Percentiles rank a stretch among this genome's conserved stretches.
phyloP scores from a whole-genome alignment of 1,140 invertebrate genomes.

The Brachionus manjavacas region DNA sequence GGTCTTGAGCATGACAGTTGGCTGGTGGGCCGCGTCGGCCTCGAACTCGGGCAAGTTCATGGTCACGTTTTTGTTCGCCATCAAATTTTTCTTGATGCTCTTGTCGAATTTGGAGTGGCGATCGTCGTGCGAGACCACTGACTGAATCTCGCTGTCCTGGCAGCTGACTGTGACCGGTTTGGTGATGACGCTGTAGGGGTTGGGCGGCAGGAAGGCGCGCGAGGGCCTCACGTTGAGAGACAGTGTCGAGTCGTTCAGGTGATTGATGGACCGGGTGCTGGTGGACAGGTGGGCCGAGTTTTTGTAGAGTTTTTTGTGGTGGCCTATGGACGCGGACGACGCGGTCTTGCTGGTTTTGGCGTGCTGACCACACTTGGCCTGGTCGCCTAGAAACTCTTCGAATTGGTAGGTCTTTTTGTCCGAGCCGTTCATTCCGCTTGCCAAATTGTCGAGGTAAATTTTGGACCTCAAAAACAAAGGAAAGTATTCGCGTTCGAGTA shows the following conservation, averaged over 20 bases:
- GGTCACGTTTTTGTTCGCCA: neutral
- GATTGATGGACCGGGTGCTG: neutral
- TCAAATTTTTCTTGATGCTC: slow-evolving; percentile 5
- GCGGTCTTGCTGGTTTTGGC: neutral
- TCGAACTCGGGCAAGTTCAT: neutral
- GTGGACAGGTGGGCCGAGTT: neutral
- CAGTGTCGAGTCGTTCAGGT: neutral
- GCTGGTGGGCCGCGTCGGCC: too few relatives aligned
- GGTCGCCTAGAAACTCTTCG: neutral
- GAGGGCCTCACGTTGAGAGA: neutral
- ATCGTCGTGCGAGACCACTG: neutral
- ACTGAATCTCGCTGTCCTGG: slow-evolving; percentile 23
- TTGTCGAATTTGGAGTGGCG: slow-evolving; percentile 12
- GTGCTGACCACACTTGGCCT: neutral
- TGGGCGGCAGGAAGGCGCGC: neutral
- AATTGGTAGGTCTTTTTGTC: neutral
- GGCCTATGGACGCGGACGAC: neutral
- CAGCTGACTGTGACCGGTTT: slow-evolving; percentile 8
- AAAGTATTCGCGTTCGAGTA: neutral
- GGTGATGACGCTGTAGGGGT: neutral
- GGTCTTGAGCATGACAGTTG: neutral
- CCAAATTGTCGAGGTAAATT: neutral
- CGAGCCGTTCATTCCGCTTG: neutral
- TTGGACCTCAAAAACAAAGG: slow-evolving; percentile 13
- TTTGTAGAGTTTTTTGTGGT: neutral